phyloP scores from a whole-genome alignment of 2,888 invertebrate species.

The Leucophenga montana region DNA sequence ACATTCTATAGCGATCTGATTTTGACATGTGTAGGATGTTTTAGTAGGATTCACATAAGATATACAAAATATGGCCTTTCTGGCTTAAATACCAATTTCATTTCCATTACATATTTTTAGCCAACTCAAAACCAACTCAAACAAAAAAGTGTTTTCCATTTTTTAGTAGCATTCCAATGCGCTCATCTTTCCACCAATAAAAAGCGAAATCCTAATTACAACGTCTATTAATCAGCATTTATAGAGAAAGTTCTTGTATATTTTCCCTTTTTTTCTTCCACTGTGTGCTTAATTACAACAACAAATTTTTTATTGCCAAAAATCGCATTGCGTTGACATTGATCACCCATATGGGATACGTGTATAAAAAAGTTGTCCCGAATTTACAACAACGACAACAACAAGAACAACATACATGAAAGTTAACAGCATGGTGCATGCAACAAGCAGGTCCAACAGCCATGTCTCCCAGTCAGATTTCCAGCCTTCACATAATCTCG shows the following conservation, averaged over 20 bases:
- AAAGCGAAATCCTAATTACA: slow-evolving; percentile 11
- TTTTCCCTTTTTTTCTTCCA: background rate
- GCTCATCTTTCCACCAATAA: too few relatives aligned
- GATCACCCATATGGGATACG: slow-evolving; percentile 7
- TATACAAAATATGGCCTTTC: too few relatives aligned
- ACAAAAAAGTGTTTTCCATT: too few relatives aligned
- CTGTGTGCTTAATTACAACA: background rate
- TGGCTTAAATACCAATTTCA: too few relatives aligned
- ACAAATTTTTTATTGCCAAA: slow-evolving; percentile 20
- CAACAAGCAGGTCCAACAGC: slow-evolving; percentile 6
- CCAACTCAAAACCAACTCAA: too few relatives aligned
- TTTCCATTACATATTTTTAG: too few relatives aligned
- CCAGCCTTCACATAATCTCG: slow-evolving; percentile 19
- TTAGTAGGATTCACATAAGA: too few relatives aligned
- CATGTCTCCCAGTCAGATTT: background rate
- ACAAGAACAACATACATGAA: slow-evolving; percentile 4
- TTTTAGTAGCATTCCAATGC: too few relatives aligned
- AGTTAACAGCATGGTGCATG: background rate
- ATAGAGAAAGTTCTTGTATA: slow-evolving; percentile 17
- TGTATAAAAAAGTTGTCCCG: background rate
- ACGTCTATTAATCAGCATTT: slow-evolving; percentile 22
- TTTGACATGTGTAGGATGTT: too few relatives aligned
- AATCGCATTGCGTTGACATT: slow-evolving; percentile 18
- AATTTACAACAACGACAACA: background rate
- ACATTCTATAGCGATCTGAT: too few relatives aligned